These are phyloP conservation scores for Mormoops blainvillei DNA, from an alignment of 2,113 vertebrate species.

Conservation along the genomic window DNA sequence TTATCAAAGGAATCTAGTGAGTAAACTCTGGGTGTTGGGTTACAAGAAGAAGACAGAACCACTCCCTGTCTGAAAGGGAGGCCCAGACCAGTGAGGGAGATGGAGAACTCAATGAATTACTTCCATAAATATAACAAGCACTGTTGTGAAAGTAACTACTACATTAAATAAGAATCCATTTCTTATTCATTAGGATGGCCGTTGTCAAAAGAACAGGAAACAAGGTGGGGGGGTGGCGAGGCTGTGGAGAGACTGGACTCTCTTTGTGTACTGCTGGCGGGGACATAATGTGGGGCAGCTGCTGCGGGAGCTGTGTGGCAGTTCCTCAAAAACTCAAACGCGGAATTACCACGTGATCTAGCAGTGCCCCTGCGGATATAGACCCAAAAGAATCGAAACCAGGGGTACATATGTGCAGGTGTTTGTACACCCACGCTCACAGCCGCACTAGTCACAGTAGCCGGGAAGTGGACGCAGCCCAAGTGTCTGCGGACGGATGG, in stretches of 20 bases:
- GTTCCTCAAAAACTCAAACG: background rate
- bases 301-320: too few species aligned
- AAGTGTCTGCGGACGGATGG: background rate
- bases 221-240: background rate
- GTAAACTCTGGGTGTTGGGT: background rate
- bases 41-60: background rate
- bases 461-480: background rate
- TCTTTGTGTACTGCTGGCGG: background rate
- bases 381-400: background rate
- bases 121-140: background rate
- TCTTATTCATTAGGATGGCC: background rate
- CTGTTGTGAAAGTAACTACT: background rate
- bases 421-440: rapidly evolving
- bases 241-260: background rate
- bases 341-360: background rate
- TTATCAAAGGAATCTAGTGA: background rate
- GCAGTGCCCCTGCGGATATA: background rate
- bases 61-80: background rate
- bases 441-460: background rate
- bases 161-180: background rate
- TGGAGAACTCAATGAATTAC: background rate
- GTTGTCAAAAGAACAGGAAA: background rate
- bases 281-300: background rate
- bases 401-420: background rate
- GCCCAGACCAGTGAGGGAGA: background rate